phyloP scores from a whole-genome alignment of 2,113 vertebrate species.

The Australoheros scitulus region DNA sequence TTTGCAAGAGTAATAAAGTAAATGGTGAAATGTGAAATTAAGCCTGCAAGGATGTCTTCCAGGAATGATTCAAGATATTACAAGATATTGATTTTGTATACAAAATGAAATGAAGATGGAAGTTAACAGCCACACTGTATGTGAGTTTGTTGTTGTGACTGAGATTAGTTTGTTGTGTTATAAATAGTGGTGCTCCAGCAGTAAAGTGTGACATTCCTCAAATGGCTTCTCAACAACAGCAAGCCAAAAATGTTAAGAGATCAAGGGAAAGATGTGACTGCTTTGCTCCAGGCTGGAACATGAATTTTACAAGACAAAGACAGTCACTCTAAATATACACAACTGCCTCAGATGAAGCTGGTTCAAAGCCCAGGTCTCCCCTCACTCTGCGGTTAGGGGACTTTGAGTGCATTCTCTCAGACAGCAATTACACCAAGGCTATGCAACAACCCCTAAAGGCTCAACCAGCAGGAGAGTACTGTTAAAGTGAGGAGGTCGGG shows the following conservation, averaged over 20 bases:
- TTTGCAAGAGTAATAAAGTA: background rate
- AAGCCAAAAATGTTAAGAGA: background rate
- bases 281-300: background rate
- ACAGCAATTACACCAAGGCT: background rate
- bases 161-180: background rate
- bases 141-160: background rate
- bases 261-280: background rate
- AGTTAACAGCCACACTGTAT: background rate
- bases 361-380: background rate
- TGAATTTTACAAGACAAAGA: conserved; percentile 20
- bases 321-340: conserved; percentile 11
- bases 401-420: background rate
- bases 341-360: conserved; percentile 2
- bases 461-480: background rate
- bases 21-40: conserved; percentile 17
- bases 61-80: background rate
- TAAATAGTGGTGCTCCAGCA: background rate
- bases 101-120: background rate
- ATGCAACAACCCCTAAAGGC: background rate
- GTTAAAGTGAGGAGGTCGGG: background rate
- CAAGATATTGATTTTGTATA: conserved; percentile 6
- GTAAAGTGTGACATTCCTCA: background rate
- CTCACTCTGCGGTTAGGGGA: background rate
- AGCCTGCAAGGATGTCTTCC: background rate
- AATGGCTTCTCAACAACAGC: background rate